Base-by-base conservation (phyloP, 2,797 vertebrate species). In the Characodon lateralis region DNA sequence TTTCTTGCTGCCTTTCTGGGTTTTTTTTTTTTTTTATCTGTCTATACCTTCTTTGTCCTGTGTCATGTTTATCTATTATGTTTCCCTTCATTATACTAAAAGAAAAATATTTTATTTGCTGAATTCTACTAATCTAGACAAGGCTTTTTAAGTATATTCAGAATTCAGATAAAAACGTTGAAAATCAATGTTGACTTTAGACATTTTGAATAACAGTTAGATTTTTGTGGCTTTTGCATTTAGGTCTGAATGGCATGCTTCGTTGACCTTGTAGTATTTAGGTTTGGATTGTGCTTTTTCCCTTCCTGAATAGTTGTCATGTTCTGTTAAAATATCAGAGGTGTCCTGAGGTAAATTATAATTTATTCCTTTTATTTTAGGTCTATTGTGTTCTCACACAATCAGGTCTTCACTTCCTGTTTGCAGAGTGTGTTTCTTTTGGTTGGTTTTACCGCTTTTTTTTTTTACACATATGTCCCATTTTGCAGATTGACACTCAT, bases 21-120 rank as follows among this genome's bases (percentile, higher is more conserved):
- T 46, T 63, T 61, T 28, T 61, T 28, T 3, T 14, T 46, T 63
- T 61, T 28, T 61, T 28, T 3, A 35, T 63, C 63, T 10, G 20
- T 39, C 48, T 68, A 5, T 58, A 63, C 6, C 35, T 74, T 31
- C n/a, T 61, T 31, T 28, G 26, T 73, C 18, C 20, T 74, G 43
- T 24, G 66, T 22, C n/a, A 5, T 1, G n/a, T 31, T 26, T 70
- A 41, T 65, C 31, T 20, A 41, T 82, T 31, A 41, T 56, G 35
- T n/a, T 56, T 16, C 55, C 28, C 48, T 13, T 74, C 0, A 5
- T 83, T 58, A 78, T 68, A 68, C 59, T 71, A 61, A 35, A 55
- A 9, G 48, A 46, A 46, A 72, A 79, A 72, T 71, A 69, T 78
- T 55, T 35, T 48, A 85, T 82, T 83, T 66, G 55, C 71, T 84